phyloP scores from a whole-genome alignment of 2,888 invertebrate genomes.

The Cremastinae sp. region DNA sequence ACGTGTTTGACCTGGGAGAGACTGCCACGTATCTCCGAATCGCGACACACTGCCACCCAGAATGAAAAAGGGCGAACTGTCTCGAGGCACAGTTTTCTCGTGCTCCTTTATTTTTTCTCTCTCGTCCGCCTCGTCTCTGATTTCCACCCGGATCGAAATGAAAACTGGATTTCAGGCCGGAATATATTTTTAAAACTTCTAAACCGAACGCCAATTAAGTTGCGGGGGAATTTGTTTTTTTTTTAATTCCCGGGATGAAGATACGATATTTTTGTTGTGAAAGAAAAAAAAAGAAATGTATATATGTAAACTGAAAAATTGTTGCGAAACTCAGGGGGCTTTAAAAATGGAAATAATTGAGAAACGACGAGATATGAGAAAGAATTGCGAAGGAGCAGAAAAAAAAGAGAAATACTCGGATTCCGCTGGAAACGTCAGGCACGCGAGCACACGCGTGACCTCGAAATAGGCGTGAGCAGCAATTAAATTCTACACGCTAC shows the following conservation, averaged over 20 bases:
- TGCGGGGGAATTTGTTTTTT: neutral
- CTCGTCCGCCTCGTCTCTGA: neutral
- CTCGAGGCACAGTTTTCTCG: conserved; percentile 26
- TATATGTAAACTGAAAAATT: neutral
- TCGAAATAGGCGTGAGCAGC: conserved; percentile 55
- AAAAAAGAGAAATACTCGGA: conserved; percentile 5
- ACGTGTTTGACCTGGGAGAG: conserved; percentile 60
- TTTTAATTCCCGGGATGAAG: neutral
- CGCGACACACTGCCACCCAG: conserved; percentile 48
- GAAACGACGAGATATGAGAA: neutral
- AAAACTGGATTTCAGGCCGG: conserved; percentile 56
- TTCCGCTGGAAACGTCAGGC: conserved; percentile 36
- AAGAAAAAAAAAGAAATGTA: neutral
- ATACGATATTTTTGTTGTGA: neutral
- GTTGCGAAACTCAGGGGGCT: neutral
- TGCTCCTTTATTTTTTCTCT: conserved; percentile 27
- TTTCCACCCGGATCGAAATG: conserved; percentile 40
- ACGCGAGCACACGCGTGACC: conserved; percentile 39
- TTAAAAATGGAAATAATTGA: conserved; percentile 2
- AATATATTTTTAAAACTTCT: conserved; percentile 24
- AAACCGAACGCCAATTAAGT: too few relatives aligned
- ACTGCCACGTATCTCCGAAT: conserved; percentile 46
- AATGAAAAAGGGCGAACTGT: conserved; percentile 45
- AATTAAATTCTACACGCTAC: conserved; percentile 51
- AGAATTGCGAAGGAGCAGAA: neutral